These are phyloP conservation scores for Tineola bisselliella DNA, from an alignment of 2,888 invertebrate genomes.

Conservation along the genomic window DNA sequence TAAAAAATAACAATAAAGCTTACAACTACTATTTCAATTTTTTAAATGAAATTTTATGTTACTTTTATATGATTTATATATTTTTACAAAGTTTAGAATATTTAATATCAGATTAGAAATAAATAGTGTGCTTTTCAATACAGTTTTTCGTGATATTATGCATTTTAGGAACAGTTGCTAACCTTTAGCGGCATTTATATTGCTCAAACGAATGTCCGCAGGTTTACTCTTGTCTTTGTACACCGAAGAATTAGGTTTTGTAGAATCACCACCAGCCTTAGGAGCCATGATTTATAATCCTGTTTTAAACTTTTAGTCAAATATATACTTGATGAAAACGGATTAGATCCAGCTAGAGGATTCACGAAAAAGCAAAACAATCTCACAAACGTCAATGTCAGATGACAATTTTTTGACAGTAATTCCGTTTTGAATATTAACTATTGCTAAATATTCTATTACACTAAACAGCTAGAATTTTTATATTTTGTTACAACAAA, in stretches of 20 bases:
- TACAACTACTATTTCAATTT: too few species aligned
- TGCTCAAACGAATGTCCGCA: constrained; percentile 90
- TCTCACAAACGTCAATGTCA: not conserved
- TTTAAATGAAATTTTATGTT: too few species aligned
- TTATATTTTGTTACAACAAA: not conserved
- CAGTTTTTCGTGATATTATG: constrained; percentile 11
- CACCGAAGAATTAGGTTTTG: constrained; percentile 62
- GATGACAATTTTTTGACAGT: not conserved
- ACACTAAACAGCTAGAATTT: not conserved
- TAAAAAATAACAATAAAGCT: too few species aligned
- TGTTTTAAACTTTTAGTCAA: not conserved
- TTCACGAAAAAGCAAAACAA: not conserved
- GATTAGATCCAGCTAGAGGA: not conserved
- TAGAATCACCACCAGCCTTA: constrained; percentile 58
- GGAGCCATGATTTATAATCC: constrained; percentile 43
- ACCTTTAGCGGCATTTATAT: constrained; percentile 99
- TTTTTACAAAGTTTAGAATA: not conserved
- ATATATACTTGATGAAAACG: not conserved
- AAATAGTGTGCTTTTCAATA: not conserved
- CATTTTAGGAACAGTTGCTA: constrained; percentile 28
- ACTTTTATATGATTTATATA: too few species aligned
- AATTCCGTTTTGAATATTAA: not conserved
- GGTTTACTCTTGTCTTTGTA: constrained; percentile 96
- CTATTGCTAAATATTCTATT: not conserved
- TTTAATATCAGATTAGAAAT: not conserved